Base-by-base conservation (phyloP, 1,140 invertebrate species). In the Drosophila quadrilineata region DNA sequence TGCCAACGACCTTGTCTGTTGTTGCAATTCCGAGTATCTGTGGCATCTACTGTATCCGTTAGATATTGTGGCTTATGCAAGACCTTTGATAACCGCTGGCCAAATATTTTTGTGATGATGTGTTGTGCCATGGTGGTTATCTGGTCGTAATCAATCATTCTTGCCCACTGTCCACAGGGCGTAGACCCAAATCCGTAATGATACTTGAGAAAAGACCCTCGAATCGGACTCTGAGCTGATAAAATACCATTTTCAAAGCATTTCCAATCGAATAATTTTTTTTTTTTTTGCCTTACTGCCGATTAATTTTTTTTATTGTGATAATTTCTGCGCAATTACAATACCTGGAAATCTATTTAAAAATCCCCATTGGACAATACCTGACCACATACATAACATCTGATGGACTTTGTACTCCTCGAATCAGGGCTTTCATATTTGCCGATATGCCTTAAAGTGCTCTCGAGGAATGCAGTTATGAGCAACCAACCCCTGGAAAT, bases 1-100 rank as follows among this genome's bases (percentile, higher is more conserved):
- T 74, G 66, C 62, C 71, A 60, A 80, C 59, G 77, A 76, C 76
- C 76, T 82, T 82, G 46, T 41, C 41, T 14, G 35, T 40, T 24
- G n/a, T 14, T 1, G 22, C 9, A 28, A 3, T 14, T 3, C 43
- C 3, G 3, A 26, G 66, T 74, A 59, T n/a, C n/a, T n/a, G n/a
- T n/a, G n/a, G n/a, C n/a, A n/a, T n/a, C n/a, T n/a, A n/a, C n/a
- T n/a, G n/a, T n/a, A n/a, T n/a, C n/a, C n/a, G n/a, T n/a, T n/a
- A n/a, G n/a, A n/a, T n/a, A n/a, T n/a, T n/a, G n/a, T n/a, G n/a
- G n/a, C n/a, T n/a, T n/a, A n/a, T n/a, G n/a, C 43, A 57, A 64
- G 33, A 31, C 6, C 12, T 14, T 14, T 24, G 22, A 3, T 2
- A 31, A 29, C 59, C 63, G 50, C 53, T 60, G 56, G 5, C 5